Percentiles rank a stretch among this genome's conserved stretches.
phyloP scores from a whole-genome alignment of 2,797 vertebrate species.

The Leptoclinus maculatus region DNA sequence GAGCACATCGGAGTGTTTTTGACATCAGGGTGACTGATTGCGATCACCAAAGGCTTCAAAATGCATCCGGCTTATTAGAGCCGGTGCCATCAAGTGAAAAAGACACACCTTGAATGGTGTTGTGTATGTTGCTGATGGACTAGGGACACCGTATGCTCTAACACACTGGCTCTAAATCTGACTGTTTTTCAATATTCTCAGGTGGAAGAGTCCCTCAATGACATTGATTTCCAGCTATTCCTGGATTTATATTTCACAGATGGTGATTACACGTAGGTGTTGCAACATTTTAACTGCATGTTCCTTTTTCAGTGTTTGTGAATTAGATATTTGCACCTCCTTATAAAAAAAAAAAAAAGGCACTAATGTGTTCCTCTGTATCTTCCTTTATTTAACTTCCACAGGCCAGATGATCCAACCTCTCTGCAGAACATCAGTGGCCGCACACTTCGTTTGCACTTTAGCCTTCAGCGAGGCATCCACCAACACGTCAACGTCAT shows the following conservation, averaged over 20 bases:
- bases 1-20: conserved; percentile 5
- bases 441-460: conserved; percentile 95
- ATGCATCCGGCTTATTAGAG: conserved; percentile 6
- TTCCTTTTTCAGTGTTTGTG: conserved; percentile 16
- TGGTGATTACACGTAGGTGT: conserved; percentile 96
- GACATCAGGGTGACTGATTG: neutral
- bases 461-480: conserved; percentile 94
- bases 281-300: conserved; percentile 20
- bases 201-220: conserved; percentile 96
- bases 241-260: conserved; percentile 98
- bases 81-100: conserved; percentile 7
- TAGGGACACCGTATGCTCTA: neutral
- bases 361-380: neutral
- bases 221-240: conserved; percentile 95
- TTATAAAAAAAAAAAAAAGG: conserved; percentile 1
- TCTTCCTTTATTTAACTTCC: conserved; percentile 32
- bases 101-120: neutral
- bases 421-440: conserved; percentile 97
- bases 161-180: neutral
- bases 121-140: neutral
- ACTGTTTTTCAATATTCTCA: conserved; percentile 68
- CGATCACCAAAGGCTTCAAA: neutral
- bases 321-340: conserved; percentile 32
- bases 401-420: conserved; percentile 92
- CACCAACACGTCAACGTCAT: conserved; percentile 98